phyloP scores from a whole-genome alignment of 2,888 invertebrate genomes.

The Slavum lentiscoides region DNA sequence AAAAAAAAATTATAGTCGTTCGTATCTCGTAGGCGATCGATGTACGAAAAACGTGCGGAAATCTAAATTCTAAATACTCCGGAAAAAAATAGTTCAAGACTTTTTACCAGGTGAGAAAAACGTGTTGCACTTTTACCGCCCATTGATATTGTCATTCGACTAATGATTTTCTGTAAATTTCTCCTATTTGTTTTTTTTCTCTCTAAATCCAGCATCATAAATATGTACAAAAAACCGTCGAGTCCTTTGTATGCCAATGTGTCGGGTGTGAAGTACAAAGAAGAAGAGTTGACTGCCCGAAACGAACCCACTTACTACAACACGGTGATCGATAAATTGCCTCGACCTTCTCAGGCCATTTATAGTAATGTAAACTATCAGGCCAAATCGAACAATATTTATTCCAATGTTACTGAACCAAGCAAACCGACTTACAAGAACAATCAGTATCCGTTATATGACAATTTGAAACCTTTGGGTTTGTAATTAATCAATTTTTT shows the following conservation, averaged over 20 bases:
- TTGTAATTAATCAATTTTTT: background rate
- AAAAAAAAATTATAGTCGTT: background rate
- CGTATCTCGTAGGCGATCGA: background rate
- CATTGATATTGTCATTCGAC: background rate
- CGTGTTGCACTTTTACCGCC: background rate
- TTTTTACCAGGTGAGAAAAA: background rate
- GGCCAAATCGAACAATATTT: conserved; percentile 13
- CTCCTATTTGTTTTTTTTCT: background rate
- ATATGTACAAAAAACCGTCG: conserved; percentile 42
- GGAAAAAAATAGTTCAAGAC: too few species aligned
- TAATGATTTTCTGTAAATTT: background rate
- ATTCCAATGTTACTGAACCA: conserved; percentile 32
- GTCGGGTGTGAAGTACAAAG: conserved; percentile 1
- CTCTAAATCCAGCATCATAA: background rate
- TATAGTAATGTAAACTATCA: conserved; percentile 40
- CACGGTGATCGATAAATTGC: background rate
- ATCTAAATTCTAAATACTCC: too few species aligned
- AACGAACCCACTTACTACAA: conserved; percentile 46
- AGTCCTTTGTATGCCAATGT: conserved; percentile 47
- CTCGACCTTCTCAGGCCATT: conserved; percentile 14
- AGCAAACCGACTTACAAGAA: conserved; percentile 12
- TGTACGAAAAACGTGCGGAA: background rate
- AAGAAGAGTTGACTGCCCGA: background rate
- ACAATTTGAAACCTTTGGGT: conserved; percentile 42
- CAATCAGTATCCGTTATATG: conserved; percentile 31